phyloP scores from a whole-genome alignment of 1,140 invertebrate species.

The Copidosoma floridanum region DNA sequence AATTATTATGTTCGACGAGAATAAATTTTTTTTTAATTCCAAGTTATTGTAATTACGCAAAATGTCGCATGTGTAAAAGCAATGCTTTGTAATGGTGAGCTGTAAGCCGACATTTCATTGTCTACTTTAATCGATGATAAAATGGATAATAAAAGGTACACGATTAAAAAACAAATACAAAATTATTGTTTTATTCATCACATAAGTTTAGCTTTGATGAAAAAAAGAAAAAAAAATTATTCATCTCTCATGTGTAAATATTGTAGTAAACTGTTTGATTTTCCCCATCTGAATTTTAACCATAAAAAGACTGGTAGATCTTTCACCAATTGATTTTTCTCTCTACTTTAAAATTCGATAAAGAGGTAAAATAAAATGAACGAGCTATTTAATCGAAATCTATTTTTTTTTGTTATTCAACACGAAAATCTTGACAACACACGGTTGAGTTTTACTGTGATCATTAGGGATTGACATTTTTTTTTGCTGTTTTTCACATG shows the following conservation, averaged over 20 bases:
- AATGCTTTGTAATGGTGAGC: not conserved
- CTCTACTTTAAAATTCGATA: conserved; percentile 28
- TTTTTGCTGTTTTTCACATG: too few species aligned
- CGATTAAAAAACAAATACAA: not conserved
- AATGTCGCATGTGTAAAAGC: not conserved
- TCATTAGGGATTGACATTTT: conserved; percentile 11
- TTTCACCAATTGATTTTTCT: conserved; percentile 1
- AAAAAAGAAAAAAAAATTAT: not conserved
- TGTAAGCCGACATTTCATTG: not conserved
- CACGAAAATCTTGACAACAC: too few species aligned
- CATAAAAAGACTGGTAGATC: not conserved
- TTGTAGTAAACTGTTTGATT: too few species aligned
- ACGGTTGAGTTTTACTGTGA: conserved; percentile 20
- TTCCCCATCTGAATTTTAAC: not conserved
- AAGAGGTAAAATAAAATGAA: not conserved
- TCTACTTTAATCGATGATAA: conserved; percentile 1
- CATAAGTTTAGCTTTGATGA: conserved; percentile 22
- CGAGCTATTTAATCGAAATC: not conserved
- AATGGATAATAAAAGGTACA: conserved; percentile 1
- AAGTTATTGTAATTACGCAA: too few species aligned
- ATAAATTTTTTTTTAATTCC: too few species aligned
- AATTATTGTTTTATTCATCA: conserved; percentile 11
- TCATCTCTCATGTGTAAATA: too few species aligned
- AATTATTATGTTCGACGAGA: too few species aligned
- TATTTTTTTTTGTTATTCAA: not conserved